Evolutionary conservation across 2,888 invertebrate genomes (phyloP).

Genomic region (Pardosa pseudoannulata): DNA sequence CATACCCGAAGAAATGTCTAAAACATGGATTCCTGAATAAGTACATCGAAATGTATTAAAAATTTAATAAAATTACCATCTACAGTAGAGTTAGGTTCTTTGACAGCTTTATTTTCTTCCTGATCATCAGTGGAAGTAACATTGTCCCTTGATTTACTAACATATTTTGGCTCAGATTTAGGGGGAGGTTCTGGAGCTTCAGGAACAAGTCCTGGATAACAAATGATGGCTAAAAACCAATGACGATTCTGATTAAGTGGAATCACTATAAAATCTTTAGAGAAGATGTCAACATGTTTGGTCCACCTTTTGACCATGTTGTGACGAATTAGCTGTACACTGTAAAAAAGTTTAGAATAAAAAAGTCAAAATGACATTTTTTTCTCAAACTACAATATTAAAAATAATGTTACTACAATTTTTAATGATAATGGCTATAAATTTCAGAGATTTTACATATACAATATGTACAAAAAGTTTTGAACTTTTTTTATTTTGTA

Average conservation of each 20-base stretch:
- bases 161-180: conserved; percentile 2
- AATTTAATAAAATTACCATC: no score
- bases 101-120: conserved; percentile 32
- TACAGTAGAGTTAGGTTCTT: conserved; percentile 25
- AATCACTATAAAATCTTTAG: conserved; percentile 96
- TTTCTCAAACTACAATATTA: no score
- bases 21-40: no score
- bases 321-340: conserved; percentile 85
- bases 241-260: conserved; percentile 98
- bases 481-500: no score
- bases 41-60: no score
- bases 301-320: conserved; percentile 96
- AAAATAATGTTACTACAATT: no score
- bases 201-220: conserved; percentile 87
- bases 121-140: conserved; percentile 62
- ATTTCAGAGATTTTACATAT: no score
- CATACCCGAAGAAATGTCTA: no score
- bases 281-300: conserved; percentile 95
- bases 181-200: conserved; percentile 29
- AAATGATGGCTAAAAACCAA: conserved; percentile 98
- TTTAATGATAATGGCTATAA: no score
- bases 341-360: conserved; percentile 37
- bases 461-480: no score
- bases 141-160: conserved; percentile 26
- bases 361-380: not conserved